Evolutionary conservation across 2,113 vertebrate genomes (phyloP).

Genomic region (Megaleporinus macrocephalus): DNA sequence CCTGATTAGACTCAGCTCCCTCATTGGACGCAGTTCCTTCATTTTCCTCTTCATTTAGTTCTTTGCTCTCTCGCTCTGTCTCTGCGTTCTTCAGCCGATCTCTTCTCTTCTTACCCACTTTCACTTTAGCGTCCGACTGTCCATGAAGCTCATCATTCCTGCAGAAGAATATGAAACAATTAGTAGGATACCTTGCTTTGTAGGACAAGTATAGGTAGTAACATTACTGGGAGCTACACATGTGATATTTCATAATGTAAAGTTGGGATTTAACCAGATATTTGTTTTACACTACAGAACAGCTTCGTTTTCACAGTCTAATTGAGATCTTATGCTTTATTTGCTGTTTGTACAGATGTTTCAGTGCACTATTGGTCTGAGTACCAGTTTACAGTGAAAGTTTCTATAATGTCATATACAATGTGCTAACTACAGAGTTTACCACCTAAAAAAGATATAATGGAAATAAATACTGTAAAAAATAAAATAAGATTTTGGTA

Average conservation of each 20-base stretch:
- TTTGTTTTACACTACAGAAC: neutral
- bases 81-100: conserved; percentile 61
- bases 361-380: no score
- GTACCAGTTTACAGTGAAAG: no score
- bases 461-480: no score
- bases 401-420: no score
- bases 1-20: accelerated
- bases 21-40: neutral
- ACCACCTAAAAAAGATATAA: no score
- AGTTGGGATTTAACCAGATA: neutral
- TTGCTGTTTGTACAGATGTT: no score
- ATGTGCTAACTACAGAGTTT: no score
- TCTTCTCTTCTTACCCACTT: conserved; percentile 58
- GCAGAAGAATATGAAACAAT: neutral
- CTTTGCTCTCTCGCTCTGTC: conserved; percentile 63
- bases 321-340: no score
- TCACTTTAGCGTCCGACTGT: conserved; percentile 21
- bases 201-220: neutral
- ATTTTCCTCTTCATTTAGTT: conserved; percentile 26
- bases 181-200: neutral
- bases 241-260: no score
- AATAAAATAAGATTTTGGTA: no score
- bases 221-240: no score
- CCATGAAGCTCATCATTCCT: conserved; percentile 29
- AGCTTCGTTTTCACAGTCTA: no score